phyloP scores from a whole-genome alignment of 2,888 invertebrate genomes.

The Lacanobia wlatinum region DNA sequence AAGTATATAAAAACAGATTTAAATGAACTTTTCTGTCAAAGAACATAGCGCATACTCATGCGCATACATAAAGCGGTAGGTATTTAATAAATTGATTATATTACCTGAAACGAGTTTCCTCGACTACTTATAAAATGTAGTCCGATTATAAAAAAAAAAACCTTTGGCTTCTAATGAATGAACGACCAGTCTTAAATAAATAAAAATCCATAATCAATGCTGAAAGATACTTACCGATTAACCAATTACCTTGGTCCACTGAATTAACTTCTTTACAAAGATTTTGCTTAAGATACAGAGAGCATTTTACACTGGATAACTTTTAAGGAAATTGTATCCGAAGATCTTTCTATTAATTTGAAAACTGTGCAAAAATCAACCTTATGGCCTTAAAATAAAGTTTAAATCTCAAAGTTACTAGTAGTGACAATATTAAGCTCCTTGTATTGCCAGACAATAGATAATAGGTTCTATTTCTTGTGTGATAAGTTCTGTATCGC shows the following conservation, averaged over 20 bases:
- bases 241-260: conserved; percentile 45
- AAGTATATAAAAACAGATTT: background rate
- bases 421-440: conserved; percentile 11
- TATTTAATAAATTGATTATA: background rate
- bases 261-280: conserved; percentile 19
- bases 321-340: conserved; percentile 48
- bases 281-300: conserved; percentile 16
- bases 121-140: background rate
- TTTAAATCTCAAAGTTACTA: conserved; percentile 13
- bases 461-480: conserved; percentile 40
- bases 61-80: no score
- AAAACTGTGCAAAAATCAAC: conserved; percentile 16
- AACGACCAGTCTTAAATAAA: conserved; percentile 47
- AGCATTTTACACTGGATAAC: conserved; percentile 42
- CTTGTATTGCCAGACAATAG: conserved; percentile 27
- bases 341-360: conserved; percentile 19
- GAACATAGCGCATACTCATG: no score
- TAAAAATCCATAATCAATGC: conserved; percentile 39
- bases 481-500: conserved; percentile 41
- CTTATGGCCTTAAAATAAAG: conserved; percentile 10
- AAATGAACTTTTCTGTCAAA: no score
- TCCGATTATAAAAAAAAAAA: background rate
- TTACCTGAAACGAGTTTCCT: background rate
- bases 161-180: conserved; percentile 35
- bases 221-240: conserved; percentile 41